phyloP scores from a whole-genome alignment of 1,140 invertebrate species.

The Drosophila kikkawai region DNA sequence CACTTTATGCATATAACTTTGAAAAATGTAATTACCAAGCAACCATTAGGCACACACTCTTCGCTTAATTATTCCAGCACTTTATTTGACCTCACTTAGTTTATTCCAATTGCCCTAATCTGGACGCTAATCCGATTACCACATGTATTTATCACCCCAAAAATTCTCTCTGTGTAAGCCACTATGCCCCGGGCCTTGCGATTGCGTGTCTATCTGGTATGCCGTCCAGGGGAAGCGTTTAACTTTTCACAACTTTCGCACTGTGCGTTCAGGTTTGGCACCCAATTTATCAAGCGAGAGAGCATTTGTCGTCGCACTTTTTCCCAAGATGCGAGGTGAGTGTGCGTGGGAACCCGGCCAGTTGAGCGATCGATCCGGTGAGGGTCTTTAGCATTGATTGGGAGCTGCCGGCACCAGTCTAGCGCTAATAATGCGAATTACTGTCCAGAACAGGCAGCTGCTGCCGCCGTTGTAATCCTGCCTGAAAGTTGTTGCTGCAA shows the following conservation, averaged over 20 bases:
- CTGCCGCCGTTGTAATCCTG: conserved; percentile 65
- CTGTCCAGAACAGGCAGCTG: conserved; percentile 64
- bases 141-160: conserved; percentile 25
- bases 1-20: neutral
- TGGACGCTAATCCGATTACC: conserved; percentile 28
- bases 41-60: conserved; percentile 1
- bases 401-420: conserved; percentile 59
- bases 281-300: conserved; percentile 72
- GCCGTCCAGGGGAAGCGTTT: conserved; percentile 60
- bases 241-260: conserved; percentile 76
- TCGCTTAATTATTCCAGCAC: conserved; percentile 22
- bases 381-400: conserved; percentile 43
- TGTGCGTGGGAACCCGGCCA: conserved; percentile 72
- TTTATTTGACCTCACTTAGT: conserved; percentile 30
- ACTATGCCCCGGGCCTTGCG: conserved; percentile 1
- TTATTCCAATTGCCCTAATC: conserved; percentile 26
- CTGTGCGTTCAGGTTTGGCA: conserved; percentile 65
- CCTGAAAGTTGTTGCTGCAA: conserved; percentile 52
- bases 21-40: conserved; percentile 7
- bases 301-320: conserved; percentile 65
- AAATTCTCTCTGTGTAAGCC: conserved; percentile 40
- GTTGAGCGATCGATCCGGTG: conserved; percentile 27
- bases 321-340: conserved; percentile 36
- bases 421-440: conserved; percentile 76
- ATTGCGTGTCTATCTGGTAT: conserved; percentile 68